These are phyloP conservation scores for Caenorhabditis brenneri DNA, from an alignment of 1,140 invertebrate genomes.

Conservation along the genomic window DNA sequence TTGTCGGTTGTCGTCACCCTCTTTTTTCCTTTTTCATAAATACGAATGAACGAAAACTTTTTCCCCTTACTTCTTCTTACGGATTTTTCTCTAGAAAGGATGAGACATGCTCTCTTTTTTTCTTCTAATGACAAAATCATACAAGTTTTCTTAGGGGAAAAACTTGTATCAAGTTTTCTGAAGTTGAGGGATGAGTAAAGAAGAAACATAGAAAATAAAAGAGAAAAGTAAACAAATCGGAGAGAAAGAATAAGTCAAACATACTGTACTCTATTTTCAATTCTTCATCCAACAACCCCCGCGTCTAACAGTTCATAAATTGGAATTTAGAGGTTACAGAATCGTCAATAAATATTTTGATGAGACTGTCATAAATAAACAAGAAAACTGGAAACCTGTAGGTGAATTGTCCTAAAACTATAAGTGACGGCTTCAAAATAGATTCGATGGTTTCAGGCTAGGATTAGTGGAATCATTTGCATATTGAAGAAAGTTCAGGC, in stretches of 20 bases:
- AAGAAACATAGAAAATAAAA: conserved; percentile 27
- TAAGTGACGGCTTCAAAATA: too few relatives aligned
- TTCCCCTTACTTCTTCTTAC: not conserved
- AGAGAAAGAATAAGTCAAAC: not conserved
- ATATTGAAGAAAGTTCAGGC: too few relatives aligned
- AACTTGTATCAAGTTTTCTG: not conserved
- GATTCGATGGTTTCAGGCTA: too few relatives aligned
- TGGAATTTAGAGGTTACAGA: not conserved
- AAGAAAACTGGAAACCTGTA: too few relatives aligned
- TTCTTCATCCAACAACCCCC: not conserved
- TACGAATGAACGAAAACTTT: not conserved
- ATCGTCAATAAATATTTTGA: too few relatives aligned
- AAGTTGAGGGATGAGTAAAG: not conserved
- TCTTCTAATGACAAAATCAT: conserved; percentile 16
- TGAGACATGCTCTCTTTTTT: not conserved
- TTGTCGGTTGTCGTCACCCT: not conserved
- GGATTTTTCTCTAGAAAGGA: not conserved
- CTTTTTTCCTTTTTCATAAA: not conserved
- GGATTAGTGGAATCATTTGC: too few relatives aligned
- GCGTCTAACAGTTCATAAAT: not conserved
- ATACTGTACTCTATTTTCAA: conserved; percentile 16
- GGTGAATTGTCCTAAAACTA: too few relatives aligned
- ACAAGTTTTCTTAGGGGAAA: not conserved
- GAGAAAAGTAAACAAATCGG: conserved; percentile 36
- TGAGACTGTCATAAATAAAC: too few relatives aligned